A percentile compares a stretch with the other conserved stretches of the same genome.
Evolutionary conservation across 2,888 invertebrate species (phyloP).

Genomic region (Papilio demoleus): DNA sequence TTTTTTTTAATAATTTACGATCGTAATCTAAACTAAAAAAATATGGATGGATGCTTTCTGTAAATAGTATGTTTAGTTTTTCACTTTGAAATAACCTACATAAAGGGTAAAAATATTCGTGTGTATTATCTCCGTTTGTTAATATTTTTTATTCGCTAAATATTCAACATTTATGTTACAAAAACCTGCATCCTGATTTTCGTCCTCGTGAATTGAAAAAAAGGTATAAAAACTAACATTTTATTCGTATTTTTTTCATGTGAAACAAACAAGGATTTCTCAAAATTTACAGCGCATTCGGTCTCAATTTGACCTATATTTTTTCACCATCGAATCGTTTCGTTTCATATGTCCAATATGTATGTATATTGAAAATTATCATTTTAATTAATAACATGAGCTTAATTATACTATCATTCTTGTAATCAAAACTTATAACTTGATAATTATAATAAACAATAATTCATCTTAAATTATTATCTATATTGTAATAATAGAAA

Average conservation of each 20-base stretch:
- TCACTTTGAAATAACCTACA: not conserved
- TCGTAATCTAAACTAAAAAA: too few species aligned
- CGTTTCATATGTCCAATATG: too few species aligned
- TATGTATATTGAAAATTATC: too few species aligned
- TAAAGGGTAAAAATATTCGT: not conserved
- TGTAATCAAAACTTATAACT: too few species aligned
- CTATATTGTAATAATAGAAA: too few species aligned
- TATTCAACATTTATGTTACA: not conserved
- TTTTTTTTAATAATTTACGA: too few species aligned
- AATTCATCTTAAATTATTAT: too few species aligned
- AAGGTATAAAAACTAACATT: slow-evolving; percentile 1
- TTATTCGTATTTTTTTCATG: not conserved
- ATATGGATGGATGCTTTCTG: too few species aligned
- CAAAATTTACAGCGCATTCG: not conserved
- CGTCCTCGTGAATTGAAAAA: slow-evolving; percentile 11
- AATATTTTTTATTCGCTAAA: not conserved
- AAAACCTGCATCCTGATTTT: not conserved
- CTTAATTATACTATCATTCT: too few species aligned
- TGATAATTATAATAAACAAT: too few species aligned
- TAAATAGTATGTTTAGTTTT: too few species aligned
- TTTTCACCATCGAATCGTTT: not conserved
- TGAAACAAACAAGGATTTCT: not conserved
- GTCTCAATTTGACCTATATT: not conserved
- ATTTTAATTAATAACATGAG: too few species aligned
- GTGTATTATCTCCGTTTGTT: not conserved